phyloP scores from a whole-genome alignment of 2,797 vertebrate species.

The Coccyzus lansbergi region DNA sequence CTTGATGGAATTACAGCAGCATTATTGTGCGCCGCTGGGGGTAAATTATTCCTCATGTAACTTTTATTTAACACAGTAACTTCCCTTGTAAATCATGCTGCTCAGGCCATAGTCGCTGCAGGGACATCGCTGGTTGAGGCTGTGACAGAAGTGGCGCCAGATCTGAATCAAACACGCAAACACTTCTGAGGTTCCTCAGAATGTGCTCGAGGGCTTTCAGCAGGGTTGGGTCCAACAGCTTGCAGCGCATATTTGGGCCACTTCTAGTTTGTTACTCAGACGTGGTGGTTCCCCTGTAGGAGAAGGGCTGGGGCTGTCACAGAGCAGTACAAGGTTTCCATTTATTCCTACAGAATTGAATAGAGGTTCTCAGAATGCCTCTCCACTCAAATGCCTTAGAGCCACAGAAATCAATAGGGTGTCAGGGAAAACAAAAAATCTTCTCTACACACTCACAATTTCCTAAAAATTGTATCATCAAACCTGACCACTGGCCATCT shows the following conservation, averaged over 20 bases:
- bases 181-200: not conserved
- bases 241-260: not conserved
- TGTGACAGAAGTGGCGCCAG: conserved; percentile 31
- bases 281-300: accelerated
- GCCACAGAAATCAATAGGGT: not conserved
- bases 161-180: not conserved
- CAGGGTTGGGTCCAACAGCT: not conserved
- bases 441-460: not conserved
- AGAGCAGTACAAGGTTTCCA: not conserved
- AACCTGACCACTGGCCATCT: not conserved
- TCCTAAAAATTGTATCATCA: not conserved
- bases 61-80: conserved; percentile 34
- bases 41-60: conserved; percentile 37
- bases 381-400: not conserved
- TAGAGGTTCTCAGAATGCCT: not conserved
- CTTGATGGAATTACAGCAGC: conserved; percentile 1
- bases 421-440: not conserved
- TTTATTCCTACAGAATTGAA: conserved; percentile 1
- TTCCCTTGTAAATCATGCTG: not conserved
- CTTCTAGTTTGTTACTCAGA: not conserved
- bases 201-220: not conserved
- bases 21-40: not conserved
- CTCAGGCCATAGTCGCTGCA: accelerated
- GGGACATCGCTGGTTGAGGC: not conserved
- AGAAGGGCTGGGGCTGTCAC: not conserved